Base-by-base conservation (phyloP, 2,113 vertebrate species). In the Natator depressus region DNA sequence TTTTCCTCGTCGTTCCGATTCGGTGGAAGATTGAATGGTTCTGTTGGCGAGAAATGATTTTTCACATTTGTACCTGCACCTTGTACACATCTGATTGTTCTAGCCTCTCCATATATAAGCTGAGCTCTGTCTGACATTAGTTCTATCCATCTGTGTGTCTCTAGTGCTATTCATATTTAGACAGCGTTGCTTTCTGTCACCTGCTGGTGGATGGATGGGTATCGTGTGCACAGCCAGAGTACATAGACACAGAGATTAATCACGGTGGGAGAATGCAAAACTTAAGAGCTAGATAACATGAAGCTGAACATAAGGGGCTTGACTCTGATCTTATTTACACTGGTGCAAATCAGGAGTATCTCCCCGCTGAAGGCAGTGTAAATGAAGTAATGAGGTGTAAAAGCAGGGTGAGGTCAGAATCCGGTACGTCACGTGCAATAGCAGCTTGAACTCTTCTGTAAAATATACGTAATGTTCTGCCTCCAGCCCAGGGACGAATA, bases 401-500 rank as follows among this genome's bases (percentile, higher is more conserved):
- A 69, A n/a, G 31, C 62, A 17, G 62, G 4, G 6, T 69, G 35
- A 69, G 62, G 35, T n/a, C 38, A 90, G 38, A 27, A 49, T 46
- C 82, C 4, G 50, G 50, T 55, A 0, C 1, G 1, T 47, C 24
- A 10, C 79, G 80, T 93, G 90, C 85, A 42, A 85, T 24, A 19
- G 57, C 79, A 88, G 80, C 7, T 7, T 16, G 72, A 85, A 81
- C 84, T 92, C 91, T 93, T 42, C 65, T 87, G 53, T 65, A 82
- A 82, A 84, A 51, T 42, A 22, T 78, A 80, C 82, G 69, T 81
- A 59, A 8, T 69, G 80, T 3, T 75, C 94, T 31, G 86, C n/a
- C 88, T 91, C 93, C 92, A 93, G 94, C 95, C 2, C 29, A 3
- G 93, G 72, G 93, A 80, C 95, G 83, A 95, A 35, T 82, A 79